Percentiles rank a stretch among this genome's conserved stretches.
Conservation (phyloP, 1,140 invertebrate genomes). For the Brachionus rotundiformis region DNA sequence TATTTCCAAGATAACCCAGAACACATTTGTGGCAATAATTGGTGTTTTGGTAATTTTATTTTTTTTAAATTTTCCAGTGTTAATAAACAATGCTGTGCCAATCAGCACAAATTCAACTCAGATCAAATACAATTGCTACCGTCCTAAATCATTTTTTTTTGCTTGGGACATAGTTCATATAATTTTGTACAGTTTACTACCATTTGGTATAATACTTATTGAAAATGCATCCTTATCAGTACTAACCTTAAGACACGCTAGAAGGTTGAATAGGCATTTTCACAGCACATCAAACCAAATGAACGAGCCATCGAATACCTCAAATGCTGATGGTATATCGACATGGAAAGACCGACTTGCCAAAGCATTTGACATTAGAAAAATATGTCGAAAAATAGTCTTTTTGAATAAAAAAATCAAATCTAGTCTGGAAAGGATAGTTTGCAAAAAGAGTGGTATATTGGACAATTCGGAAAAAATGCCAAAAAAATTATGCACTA, state of each 20-base stretch:
- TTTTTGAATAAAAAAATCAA: too few species aligned
- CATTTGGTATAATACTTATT: slow-evolving; percentile 39
- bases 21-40: background rate
- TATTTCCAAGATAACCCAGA: background rate
- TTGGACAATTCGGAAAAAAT: background rate
- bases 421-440: too few species aligned
- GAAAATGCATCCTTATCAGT: slow-evolving; percentile 37
- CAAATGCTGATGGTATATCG: background rate
- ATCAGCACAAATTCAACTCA: background rate
- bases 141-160: slow-evolving; percentile 11
- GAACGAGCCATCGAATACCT: background rate
- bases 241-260: background rate
- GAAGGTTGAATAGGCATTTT: background rate
- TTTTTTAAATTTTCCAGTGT: slow-evolving; percentile 12
- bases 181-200: slow-evolving; percentile 36
- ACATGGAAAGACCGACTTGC: background rate
- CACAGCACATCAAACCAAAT: background rate
- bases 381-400: background rate
- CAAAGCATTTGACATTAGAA: slow-evolving; percentile 29
- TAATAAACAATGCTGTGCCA: slow-evolving; percentile 16
- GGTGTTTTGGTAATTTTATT: background rate
- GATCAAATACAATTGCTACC: background rate
- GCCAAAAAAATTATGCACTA: background rate
- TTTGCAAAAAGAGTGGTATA: too few species aligned
- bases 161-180: slow-evolving; percentile 43